These are phyloP conservation scores for Leucoraja erinaceus DNA, from an alignment of 2,113 vertebrate genomes.

Conservation along the genomic window DNA sequence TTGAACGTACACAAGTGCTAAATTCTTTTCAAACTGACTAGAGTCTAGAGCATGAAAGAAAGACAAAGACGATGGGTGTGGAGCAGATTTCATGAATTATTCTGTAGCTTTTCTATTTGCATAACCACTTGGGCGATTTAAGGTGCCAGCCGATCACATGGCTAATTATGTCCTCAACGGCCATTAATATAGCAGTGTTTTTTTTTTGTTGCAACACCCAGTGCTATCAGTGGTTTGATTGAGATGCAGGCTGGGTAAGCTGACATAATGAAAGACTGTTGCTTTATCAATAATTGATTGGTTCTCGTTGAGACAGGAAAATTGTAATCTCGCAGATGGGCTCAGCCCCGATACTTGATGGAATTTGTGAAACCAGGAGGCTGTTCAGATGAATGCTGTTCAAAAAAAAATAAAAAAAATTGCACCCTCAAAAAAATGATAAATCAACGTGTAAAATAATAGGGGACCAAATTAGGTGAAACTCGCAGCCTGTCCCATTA, in stretches of 20 bases:
- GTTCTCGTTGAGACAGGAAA: slow-evolving; percentile 26
- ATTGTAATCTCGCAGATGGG: slow-evolving; percentile 38
- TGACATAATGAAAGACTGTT: slow-evolving; percentile 39
- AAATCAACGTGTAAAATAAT: slow-evolving; percentile 55
- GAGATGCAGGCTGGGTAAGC: slow-evolving; percentile 16
- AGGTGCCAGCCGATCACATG: slow-evolving; percentile 18
- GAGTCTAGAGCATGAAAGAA: neutral
- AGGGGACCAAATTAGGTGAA: slow-evolving; percentile 50
- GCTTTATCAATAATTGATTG: slow-evolving; percentile 37
- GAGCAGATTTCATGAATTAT: slow-evolving; percentile 24
- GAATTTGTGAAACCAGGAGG: slow-evolving; percentile 20
- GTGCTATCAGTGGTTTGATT: slow-evolving; percentile 28
- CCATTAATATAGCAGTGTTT: slow-evolving; percentile 27
- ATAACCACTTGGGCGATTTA: slow-evolving; percentile 31
- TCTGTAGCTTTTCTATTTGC: slow-evolving; percentile 3
- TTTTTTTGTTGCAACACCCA: neutral
- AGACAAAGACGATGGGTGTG: neutral
- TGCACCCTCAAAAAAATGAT: slow-evolving; percentile 48
- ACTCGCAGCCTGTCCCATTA: slow-evolving; percentile 56
- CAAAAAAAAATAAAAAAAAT: neutral
- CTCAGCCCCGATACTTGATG: slow-evolving; percentile 12
- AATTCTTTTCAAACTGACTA: slow-evolving; percentile 1
- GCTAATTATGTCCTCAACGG: slow-evolving; percentile 20
- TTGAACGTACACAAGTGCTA: neutral
- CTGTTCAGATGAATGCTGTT: slow-evolving; percentile 28